Base-by-base conservation (phyloP, 2,113 vertebrate genomes). In the Peromyscus polionotus region DNA sequence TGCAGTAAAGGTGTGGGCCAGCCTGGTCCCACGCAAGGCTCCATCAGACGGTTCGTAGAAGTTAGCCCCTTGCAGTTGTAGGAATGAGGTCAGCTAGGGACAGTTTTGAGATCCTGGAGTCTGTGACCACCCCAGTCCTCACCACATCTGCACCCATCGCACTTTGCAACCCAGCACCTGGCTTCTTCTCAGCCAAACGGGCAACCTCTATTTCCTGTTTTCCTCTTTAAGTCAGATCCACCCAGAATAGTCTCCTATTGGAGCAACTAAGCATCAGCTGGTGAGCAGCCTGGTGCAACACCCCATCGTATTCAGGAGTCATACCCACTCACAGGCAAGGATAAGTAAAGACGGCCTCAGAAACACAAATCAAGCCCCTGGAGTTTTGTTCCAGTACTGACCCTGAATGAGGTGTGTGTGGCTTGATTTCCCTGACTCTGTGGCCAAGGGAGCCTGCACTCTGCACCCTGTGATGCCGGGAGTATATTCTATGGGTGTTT, bases 61-160 rank as follows among this genome's bases (percentile, higher is more conserved):
- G 19, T 91, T 10, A 11, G 33, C 65, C 28, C 48, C 48, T 54
- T 14, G 36, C 20, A 80, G 59, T 31, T 42, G 2, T 20, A 39
- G 31, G 9, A 31, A 63, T 61, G 12, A 22, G 12, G 42, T n/a
- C 70, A 22, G 2, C 81, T 75, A 19, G 19, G 45, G 5, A 57
- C 57, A 2, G 5, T 51, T 39, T 33, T 45, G 39, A 59, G 72
- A 77, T 42, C 17, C 11, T 28, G 22, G 45, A 75, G 22, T 28
- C 65, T 33, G 2, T 42, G 31, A 16, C 26, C 42, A 1, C 59
- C 31, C 16, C 16, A 2, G 39, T 19, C 31, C 19, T 83, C 59
- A 26, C 26, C 22, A 5, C 8, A 54, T 26, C 42, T 7, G 4
- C 22, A 2, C 11, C 24, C 17, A 2, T 7, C 0, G 42, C 10